phyloP scores from a whole-genome alignment of 2,888 invertebrate species.

The Heliothis peltigera region DNA sequence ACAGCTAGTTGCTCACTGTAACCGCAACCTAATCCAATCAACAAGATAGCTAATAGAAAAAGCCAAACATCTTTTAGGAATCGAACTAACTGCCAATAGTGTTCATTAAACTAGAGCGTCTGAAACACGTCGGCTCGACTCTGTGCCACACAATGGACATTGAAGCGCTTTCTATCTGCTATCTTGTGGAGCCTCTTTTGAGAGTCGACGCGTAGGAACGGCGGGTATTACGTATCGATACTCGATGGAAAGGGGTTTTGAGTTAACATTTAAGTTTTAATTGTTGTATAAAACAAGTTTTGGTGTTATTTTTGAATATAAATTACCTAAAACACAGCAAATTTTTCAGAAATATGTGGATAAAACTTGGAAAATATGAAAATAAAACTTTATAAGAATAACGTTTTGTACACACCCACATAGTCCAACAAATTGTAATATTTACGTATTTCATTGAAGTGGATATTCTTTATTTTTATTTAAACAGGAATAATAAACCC shows the following conservation, averaged over 20 bases:
- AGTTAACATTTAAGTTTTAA: too few relatives aligned
- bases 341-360: too few relatives aligned
- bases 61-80: conserved; percentile 31
- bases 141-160: conserved; percentile 56
- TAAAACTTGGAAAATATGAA: too few relatives aligned
- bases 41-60: conserved; percentile 10
- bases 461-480: too few relatives aligned
- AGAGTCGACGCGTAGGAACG: conserved; percentile 22
- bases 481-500: too few relatives aligned
- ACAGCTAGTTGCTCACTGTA: not conserved
- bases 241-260: conserved; percentile 15
- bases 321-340: too few relatives aligned
- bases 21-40: conserved; percentile 15
- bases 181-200: conserved; percentile 61
- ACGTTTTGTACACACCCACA: too few relatives aligned
- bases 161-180: conserved; percentile 60
- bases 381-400: too few relatives aligned
- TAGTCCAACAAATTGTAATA: too few relatives aligned
- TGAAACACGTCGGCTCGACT: conserved; percentile 55
- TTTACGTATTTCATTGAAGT: too few relatives aligned
- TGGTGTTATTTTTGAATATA: too few relatives aligned
- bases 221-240: conserved; percentile 19
- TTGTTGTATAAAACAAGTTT: too few relatives aligned
- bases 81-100: conserved; percentile 28
- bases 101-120: conserved; percentile 58